These are phyloP conservation scores for Eonycteris spelaea DNA, from an alignment of 2,113 vertebrate genomes.

Conservation along the genomic window DNA sequence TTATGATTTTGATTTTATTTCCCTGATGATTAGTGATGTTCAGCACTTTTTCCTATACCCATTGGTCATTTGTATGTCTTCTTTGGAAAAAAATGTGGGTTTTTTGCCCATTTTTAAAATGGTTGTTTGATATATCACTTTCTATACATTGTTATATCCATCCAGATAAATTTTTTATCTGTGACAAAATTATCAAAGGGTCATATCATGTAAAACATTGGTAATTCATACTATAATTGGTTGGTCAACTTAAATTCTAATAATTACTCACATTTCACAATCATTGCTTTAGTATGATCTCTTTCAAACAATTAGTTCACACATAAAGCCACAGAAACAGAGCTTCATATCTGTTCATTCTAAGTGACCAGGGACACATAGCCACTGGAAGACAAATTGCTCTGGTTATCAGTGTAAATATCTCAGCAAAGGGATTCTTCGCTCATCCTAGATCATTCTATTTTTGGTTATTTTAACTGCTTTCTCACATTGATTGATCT, in stretches of 20 bases:
- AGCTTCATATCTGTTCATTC: neutral
- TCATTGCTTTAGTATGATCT: neutral
- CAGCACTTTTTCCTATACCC: neutral
- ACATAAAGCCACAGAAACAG: neutral
- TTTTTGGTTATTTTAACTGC: neutral
- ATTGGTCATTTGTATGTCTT: neutral
- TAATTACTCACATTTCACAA: neutral
- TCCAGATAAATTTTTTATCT: neutral
- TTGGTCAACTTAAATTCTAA: neutral
- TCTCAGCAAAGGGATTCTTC: neutral
- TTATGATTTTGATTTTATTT: neutral
- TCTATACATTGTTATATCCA: neutral
- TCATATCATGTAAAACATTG: neutral
- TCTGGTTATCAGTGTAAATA: neutral
- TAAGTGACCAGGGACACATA: neutral
- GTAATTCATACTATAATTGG: neutral
- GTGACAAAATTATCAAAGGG: neutral
- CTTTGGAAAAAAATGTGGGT: neutral
- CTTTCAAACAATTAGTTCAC: neutral
- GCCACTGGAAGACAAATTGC: neutral
- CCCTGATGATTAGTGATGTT: neutral
- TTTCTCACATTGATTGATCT: neutral
- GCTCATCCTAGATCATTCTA: neutral
- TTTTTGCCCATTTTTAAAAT: neutral
- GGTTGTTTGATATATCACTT: neutral